A percentile compares a stretch with the other conserved stretches of the same genome.
These are phyloP conservation scores for Oryzias woworae DNA, from an alignment of 2,113 vertebrate genomes.

Conservation along the genomic window DNA sequence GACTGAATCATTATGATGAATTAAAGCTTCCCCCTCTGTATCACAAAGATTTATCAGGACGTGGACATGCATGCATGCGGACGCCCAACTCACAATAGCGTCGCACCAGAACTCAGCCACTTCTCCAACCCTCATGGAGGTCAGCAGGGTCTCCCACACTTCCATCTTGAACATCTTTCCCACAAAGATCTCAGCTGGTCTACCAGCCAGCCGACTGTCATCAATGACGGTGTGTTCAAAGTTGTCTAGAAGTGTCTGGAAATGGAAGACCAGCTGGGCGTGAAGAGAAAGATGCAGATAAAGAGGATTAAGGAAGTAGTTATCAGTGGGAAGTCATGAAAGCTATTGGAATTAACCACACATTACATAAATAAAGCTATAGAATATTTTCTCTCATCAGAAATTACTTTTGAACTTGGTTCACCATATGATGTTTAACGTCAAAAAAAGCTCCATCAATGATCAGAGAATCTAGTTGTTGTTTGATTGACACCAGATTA, in stretches of 20 bases:
- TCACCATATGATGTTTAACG: background rate
- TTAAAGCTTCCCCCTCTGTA: conserved; percentile 10
- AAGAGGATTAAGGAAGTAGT: background rate
- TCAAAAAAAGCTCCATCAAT: background rate
- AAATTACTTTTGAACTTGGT: background rate
- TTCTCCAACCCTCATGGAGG: conserved; percentile 85
- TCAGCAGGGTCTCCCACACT: conserved; percentile 85
- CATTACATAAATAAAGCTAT: background rate
- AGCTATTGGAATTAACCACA: background rate
- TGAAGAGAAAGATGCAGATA: background rate
- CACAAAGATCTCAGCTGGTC: conserved; percentile 84
- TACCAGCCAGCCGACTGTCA: conserved; percentile 79
- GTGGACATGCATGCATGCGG: background rate
- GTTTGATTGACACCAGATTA: background rate
- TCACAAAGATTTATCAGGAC: conserved; percentile 40
- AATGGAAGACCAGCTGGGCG: conserved; percentile 85
- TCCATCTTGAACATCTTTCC: conserved; percentile 92
- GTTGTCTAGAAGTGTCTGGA: conserved; percentile 84
- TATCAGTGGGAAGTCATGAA: background rate
- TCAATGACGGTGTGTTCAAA: conserved; percentile 85
- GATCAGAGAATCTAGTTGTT: background rate
- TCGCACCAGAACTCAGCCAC: conserved; percentile 91
- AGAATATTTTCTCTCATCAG: background rate
- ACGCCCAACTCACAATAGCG: conserved; percentile 73
- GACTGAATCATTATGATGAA: conserved; percentile 39